Base-by-base conservation (phyloP, 2,888 invertebrate species). In the Pseudoips prasinana region DNA sequence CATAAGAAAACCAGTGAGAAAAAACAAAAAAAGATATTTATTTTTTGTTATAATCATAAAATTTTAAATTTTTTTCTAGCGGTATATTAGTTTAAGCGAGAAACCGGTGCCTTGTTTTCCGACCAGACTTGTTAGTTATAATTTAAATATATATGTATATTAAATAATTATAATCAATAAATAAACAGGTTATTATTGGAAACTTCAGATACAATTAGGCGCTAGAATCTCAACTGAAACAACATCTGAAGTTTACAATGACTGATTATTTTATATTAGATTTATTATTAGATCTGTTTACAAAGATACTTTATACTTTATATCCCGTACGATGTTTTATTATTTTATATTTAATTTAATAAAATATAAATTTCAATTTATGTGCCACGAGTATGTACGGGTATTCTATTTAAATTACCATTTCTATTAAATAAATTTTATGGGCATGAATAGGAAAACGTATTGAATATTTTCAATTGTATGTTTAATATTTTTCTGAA, bases 241-340 rank as follows among this genome's bases (percentile, higher is more conserved):
- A 38, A 64, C n/a, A 76, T 86, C 85, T 85, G 83, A 87, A 87
- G 82, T 58, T 80, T 83, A 80, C 87, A 86, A 87, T 88, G 86
- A 87, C 84, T 84, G 84, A 84, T 63, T 57, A 58, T 57, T 54
- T 61, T 60, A 64, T 40, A 51, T 68, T 63, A 49, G 55, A 60
- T 70, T 54, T 57, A 58, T 45, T 28, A 49, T 65, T 63, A 78
- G 83, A 83, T 85, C 84, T 85, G 85, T 72, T 64, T 59, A 65
- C 58, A 64, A 58, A 58, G 48, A 46, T n/a, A n/a, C 45, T 40
- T 33, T 33, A 53, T 54, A 58, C 54, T 52, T 56, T 62, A 48
- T 38, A 62, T 32, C 62, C 73, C 75, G 73, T 76, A 71, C 73
- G 61, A 65, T 58, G 51, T 59, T 61, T 20, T 5, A 20, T 20